Conservation (phyloP, 2,888 invertebrate species). For the Drosophila picticornis region DNA sequence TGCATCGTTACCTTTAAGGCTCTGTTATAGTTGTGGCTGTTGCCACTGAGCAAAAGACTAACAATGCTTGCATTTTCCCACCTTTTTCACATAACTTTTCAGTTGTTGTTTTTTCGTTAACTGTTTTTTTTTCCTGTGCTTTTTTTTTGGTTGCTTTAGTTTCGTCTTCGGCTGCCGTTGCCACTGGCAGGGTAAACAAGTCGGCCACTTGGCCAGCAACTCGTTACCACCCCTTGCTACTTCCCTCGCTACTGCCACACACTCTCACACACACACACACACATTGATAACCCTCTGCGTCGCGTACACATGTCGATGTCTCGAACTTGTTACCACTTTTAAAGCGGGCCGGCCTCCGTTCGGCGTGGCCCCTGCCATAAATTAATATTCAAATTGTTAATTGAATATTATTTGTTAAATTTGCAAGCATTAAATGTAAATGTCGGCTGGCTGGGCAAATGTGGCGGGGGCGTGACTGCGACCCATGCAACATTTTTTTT, state of each 20-base stretch:
- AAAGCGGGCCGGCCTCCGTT: slow-evolving; percentile 70
- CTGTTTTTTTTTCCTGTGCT: slow-evolving; percentile 15
- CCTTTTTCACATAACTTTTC: slow-evolving; percentile 81
- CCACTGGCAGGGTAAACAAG: slow-evolving; percentile 79
- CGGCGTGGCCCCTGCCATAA: slow-evolving; percentile 72
- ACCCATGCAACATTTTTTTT: slow-evolving; percentile 29
- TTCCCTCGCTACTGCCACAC: slow-evolving; percentile 1
- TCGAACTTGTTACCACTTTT: slow-evolving; percentile 81
- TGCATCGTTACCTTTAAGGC: slow-evolving; percentile 75
- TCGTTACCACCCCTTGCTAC: slow-evolving; percentile 46
- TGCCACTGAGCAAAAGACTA: slow-evolving; percentile 70
- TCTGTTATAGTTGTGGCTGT: slow-evolving; percentile 26
- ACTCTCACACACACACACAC: not conserved
- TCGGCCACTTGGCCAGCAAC: slow-evolving; percentile 72
- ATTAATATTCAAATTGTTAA: slow-evolving; percentile 83
- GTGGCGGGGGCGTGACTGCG: slow-evolving; percentile 62
- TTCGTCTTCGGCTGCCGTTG: slow-evolving; percentile 38
- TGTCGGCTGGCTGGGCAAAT: slow-evolving; percentile 63
- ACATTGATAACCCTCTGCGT: slow-evolving; percentile 14
- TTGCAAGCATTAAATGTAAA: slow-evolving; percentile 81
- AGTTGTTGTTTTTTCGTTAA: slow-evolving; percentile 45
- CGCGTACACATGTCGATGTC: slow-evolving; percentile 64
- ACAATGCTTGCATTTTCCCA: slow-evolving; percentile 81
- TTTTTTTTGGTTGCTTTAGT: slow-evolving; percentile 28
- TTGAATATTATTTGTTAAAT: slow-evolving; percentile 83